These are phyloP conservation scores for Hypotaenidia philippensis DNA, from an alignment of 2,797 vertebrate genomes.

Conservation along the genomic window DNA sequence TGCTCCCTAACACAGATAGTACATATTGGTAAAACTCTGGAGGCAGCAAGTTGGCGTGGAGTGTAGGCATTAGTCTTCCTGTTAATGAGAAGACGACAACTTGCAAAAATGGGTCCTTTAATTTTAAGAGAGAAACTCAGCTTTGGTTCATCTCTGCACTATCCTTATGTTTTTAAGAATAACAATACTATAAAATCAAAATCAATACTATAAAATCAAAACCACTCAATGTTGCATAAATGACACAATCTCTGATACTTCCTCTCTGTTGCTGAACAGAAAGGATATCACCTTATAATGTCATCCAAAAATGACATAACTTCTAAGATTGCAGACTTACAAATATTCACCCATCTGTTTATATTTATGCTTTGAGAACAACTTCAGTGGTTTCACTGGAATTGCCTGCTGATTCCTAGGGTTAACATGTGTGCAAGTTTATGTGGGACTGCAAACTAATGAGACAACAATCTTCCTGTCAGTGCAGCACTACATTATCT, in stretches of 20 bases:
- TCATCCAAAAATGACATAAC: neutral
- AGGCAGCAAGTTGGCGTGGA: neutral
- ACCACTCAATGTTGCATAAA: neutral
- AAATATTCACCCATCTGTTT: slow-evolving; percentile 13
- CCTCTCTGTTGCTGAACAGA: neutral
- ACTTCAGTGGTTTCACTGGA: neutral
- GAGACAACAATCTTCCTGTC: neutral
- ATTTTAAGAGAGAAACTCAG: neutral
- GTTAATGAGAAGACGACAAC: neutral
- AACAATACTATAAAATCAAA: neutral
- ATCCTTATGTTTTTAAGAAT: neutral
- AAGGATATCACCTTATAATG: neutral
- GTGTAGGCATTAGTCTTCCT: neutral
- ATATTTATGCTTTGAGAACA: neutral
- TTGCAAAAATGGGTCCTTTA: neutral
- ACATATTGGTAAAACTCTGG: neutral
- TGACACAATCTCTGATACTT: neutral
- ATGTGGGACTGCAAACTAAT: neutral
- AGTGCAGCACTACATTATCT: neutral
- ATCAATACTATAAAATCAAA: neutral
- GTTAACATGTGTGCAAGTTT: neutral
- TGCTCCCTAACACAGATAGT: neutral
- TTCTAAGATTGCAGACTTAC: neutral
- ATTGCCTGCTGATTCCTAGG: slow-evolving; percentile 4
- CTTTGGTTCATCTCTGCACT: neutral